Evolutionary conservation across 2,888 invertebrate genomes (phyloP).

Genomic region (Baccha elongata): DNA sequence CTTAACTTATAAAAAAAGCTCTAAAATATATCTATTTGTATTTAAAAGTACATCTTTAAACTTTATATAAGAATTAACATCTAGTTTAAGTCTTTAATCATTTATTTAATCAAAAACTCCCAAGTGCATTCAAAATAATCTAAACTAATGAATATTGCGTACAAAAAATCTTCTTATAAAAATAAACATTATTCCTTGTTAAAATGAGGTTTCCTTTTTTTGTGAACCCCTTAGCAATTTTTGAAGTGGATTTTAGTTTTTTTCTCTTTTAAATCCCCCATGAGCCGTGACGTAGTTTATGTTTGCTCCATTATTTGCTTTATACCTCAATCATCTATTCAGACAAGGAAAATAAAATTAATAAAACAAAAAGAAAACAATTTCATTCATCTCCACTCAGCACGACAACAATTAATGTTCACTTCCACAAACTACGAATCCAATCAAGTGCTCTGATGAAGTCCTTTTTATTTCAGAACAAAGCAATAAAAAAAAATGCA

Average conservation of each 20-base stretch:
- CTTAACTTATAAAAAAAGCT: too few relatives aligned
- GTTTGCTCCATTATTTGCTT: too few relatives aligned
- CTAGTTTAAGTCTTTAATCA: not conserved
- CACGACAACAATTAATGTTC: not conserved
- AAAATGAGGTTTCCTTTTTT: not conserved
- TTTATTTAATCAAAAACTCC: slow-evolving; percentile 3
- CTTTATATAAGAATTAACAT: too few relatives aligned
- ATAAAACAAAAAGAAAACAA: not conserved
- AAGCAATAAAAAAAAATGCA: slow-evolving; percentile 8
- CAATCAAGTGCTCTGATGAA: slow-evolving; percentile 31
- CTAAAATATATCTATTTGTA: too few relatives aligned
- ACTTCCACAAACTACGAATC: slow-evolving; percentile 5
- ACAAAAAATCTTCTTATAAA: not conserved
- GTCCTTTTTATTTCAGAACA: slow-evolving; percentile 16
- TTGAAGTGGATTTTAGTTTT: too few relatives aligned
- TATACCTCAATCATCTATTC: not conserved
- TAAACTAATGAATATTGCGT: too few relatives aligned
- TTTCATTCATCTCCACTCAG: not conserved
- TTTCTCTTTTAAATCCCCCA: too few relatives aligned
- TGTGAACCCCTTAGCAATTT: not conserved
- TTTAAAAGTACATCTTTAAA: too few relatives aligned
- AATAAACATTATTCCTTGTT: not conserved
- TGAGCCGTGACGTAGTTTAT: too few relatives aligned
- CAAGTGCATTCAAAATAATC: too few relatives aligned
- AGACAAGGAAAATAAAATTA: too few relatives aligned